Conservation (phyloP, 2,797 vertebrate genomes). For the Xerus rutilus region DNA sequence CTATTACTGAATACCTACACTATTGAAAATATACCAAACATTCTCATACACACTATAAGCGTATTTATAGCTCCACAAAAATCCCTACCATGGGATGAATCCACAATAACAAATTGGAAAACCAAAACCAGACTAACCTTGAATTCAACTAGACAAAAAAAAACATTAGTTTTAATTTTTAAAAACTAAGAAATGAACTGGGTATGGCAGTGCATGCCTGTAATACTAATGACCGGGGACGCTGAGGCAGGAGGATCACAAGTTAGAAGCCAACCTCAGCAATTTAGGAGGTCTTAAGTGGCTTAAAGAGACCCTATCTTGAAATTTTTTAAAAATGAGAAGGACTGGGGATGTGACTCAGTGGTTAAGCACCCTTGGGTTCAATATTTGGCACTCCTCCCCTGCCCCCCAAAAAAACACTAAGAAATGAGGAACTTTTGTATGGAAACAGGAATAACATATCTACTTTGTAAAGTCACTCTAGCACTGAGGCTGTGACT, state of each 20-base stretch:
- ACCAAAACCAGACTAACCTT: not conserved
- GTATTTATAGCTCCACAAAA: not conserved
- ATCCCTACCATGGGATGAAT: not conserved
- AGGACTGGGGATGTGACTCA: too few species aligned
- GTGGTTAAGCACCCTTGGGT: too few species aligned
- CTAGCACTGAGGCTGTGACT: not conserved
- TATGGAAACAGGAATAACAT: not conserved
- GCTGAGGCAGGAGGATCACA: too few species aligned
- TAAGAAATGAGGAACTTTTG: not conserved
- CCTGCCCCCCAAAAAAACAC: not conserved
- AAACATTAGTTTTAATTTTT: not conserved
- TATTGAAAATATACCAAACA: not conserved
- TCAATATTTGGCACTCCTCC: not conserved
- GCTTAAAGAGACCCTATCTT: too few species aligned
- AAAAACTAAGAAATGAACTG: not conserved
- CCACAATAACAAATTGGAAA: not conserved
- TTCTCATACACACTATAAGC: conserved; percentile 4
- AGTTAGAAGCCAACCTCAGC: too few species aligned
- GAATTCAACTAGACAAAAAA: not conserved
- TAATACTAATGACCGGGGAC: too few species aligned
- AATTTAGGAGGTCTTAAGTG: too few species aligned
- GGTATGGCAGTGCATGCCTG: too few species aligned
- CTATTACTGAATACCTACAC: not conserved
- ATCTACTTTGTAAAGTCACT: not conserved
- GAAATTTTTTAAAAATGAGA: too few species aligned